A percentile compares a stretch with the other conserved stretches of the same genome.
phyloP scores from a whole-genome alignment of 2,113 vertebrate species.

The Clarias magur region DNA sequence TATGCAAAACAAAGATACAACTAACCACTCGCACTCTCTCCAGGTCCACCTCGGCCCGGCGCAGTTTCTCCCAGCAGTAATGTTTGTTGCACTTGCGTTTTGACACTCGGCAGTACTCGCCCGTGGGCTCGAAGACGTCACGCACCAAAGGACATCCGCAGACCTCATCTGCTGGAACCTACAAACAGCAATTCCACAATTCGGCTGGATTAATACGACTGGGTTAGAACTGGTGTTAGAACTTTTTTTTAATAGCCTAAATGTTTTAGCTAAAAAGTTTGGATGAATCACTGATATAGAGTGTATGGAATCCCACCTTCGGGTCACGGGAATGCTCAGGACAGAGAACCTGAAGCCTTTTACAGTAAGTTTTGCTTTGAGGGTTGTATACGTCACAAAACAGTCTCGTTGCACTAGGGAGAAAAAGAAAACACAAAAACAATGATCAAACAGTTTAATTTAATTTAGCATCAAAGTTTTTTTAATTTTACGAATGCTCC shows the following conservation, averaged over 20 bases:
- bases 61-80: conserved; percentile 92
- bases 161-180: conserved; percentile 87
- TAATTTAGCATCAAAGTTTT: neutral
- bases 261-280: neutral
- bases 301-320: conserved; percentile 72
- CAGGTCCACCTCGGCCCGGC: conserved; percentile 88
- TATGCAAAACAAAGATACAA: neutral
- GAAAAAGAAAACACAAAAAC: neutral
- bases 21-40: conserved; percentile 87
- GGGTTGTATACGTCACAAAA: conserved; percentile 90
- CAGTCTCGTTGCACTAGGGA: conserved; percentile 75
- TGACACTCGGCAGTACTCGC: conserved; percentile 86
- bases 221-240: neutral
- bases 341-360: conserved; percentile 89
- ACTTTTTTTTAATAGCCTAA: neutral
- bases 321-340: conserved; percentile 92
- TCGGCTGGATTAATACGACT: neutral
- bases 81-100: conserved; percentile 91
- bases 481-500: neutral
- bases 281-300: neutral
- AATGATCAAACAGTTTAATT: neutral
- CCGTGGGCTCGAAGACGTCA: conserved; percentile 86
- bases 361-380: conserved; percentile 88
- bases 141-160: conserved; percentile 89
- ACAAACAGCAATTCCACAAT: neutral